A percentile compares a stretch with the other conserved stretches of the same genome.
Evolutionary conservation across 2,888 invertebrate species (phyloP).

Genomic region (Mimas tiliae): DNA sequence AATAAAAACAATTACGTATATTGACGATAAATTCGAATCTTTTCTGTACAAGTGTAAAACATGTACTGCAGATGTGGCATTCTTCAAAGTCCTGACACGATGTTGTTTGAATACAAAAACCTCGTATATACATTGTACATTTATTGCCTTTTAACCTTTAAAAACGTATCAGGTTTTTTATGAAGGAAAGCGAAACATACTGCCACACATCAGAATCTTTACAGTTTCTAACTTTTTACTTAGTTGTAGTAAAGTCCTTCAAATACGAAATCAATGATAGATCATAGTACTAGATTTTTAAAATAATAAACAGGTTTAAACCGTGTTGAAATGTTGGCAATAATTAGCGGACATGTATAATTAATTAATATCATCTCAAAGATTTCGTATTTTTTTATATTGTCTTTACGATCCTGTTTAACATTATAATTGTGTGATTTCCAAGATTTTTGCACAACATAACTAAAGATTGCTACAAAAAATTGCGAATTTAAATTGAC

Average conservation of each 20-base stretch:
- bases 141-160: conserved; percentile 17
- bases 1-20: conserved; percentile 13
- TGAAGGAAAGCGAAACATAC: conserved; percentile 2
- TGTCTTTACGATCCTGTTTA: too few species aligned
- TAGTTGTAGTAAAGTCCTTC: not conserved
- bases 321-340: too few species aligned
- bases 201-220: not conserved
- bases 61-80: conserved; percentile 16
- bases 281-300: too few species aligned
- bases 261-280: too few species aligned
- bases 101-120: not conserved
- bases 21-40: conserved; percentile 18
- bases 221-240: not conserved
- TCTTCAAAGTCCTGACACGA: conserved; percentile 15
- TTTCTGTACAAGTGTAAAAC: conserved; percentile 15
- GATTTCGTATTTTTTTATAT: too few species aligned
- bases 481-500: too few species aligned
- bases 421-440: too few species aligned
- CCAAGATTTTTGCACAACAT: too few species aligned
- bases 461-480: too few species aligned
- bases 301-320: too few species aligned
- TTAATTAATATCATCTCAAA: too few species aligned
- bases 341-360: too few species aligned
- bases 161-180: conserved; percentile 14
- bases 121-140: conserved; percentile 2